Evolutionary conservation across 1,140 invertebrate species (phyloP).

Genomic region (Drosophila tani): DNA sequence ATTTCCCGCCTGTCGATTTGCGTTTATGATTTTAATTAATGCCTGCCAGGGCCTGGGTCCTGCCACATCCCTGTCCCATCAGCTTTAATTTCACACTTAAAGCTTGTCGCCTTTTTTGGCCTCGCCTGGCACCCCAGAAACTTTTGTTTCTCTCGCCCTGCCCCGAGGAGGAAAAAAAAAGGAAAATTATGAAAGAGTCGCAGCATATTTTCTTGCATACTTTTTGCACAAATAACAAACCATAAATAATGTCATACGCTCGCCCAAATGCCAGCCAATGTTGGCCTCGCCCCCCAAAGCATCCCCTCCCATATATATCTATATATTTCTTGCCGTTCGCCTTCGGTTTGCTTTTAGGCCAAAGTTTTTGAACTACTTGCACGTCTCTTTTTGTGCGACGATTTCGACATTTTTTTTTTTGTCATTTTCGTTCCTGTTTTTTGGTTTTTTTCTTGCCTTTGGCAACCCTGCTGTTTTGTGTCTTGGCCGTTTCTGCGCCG

Average conservation of each 20-base stretch:
- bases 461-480: slow-evolving; percentile 81
- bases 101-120: slow-evolving; percentile 42
- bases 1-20: slow-evolving; percentile 57
- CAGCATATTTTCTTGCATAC: slow-evolving; percentile 81
- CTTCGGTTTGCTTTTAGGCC: slow-evolving; percentile 75
- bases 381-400: slow-evolving; percentile 71
- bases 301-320: slow-evolving; percentile 20
- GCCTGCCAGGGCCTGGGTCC: slow-evolving; percentile 25
- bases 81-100: slow-evolving; percentile 71
- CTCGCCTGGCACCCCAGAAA: slow-evolving; percentile 17
- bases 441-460: slow-evolving; percentile 38
- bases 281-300: slow-evolving; percentile 62
- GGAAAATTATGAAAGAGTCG: slow-evolving; percentile 80
- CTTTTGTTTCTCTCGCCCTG: slow-evolving; percentile 52
- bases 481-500: slow-evolving; percentile 59
- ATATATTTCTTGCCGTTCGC: slow-evolving; percentile 41
- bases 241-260: slow-evolving; percentile 83
- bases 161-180: slow-evolving; percentile 21
- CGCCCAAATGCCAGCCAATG: slow-evolving; percentile 78
- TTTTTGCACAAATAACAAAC: slow-evolving; percentile 81
- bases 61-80: slow-evolving; percentile 13
- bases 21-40: slow-evolving; percentile 69
- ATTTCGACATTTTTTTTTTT: slow-evolving; percentile 44
- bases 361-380: slow-evolving; percentile 83
- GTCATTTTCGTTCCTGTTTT: slow-evolving; percentile 36